A percentile compares a stretch with the other conserved stretches of the same genome.
These are phyloP conservation scores for Yasuhikotakia modesta DNA, from an alignment of 2,797 vertebrate genomes.

Conservation along the genomic window DNA sequence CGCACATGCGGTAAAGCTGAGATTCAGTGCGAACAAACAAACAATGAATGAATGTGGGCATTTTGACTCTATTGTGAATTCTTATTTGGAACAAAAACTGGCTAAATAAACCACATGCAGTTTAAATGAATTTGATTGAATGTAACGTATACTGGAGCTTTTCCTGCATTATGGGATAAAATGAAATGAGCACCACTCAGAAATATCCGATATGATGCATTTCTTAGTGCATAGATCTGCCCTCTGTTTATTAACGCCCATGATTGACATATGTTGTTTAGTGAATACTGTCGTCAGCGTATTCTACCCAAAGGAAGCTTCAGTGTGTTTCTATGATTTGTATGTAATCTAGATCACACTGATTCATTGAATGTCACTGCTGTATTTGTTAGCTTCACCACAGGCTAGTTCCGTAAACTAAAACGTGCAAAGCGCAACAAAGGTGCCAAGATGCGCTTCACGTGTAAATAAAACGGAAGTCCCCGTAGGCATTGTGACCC, in stretches of 20 bases:
- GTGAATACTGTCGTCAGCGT: background rate
- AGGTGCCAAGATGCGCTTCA: constrained; percentile 18
- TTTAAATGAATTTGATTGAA: background rate
- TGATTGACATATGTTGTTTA: background rate
- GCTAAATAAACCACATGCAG: background rate
- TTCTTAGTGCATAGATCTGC: background rate
- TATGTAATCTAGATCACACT: background rate
- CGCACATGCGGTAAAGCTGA: background rate
- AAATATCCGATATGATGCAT: no score
- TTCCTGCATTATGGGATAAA: background rate
- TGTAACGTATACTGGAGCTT: background rate
- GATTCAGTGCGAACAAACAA: constrained; percentile 8
- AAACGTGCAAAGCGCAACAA: constrained; percentile 7
- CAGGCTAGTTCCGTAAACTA: constrained; percentile 7
- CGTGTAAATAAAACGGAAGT: constrained; percentile 14
- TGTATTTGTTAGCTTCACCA: constrained; percentile 11
- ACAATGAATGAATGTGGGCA: constrained; percentile 4
- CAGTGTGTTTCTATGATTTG: background rate
- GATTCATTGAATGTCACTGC: constrained; percentile 15
- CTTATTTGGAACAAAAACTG: constrained; percentile 7
- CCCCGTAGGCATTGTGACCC: background rate
- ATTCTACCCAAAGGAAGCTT: background rate
- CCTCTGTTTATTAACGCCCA: background rate
- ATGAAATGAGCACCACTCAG: background rate
- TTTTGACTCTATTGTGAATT: background rate